Evolutionary conservation across 2,888 invertebrate species (phyloP).

Genomic region (Dryadula phaetusa): DNA sequence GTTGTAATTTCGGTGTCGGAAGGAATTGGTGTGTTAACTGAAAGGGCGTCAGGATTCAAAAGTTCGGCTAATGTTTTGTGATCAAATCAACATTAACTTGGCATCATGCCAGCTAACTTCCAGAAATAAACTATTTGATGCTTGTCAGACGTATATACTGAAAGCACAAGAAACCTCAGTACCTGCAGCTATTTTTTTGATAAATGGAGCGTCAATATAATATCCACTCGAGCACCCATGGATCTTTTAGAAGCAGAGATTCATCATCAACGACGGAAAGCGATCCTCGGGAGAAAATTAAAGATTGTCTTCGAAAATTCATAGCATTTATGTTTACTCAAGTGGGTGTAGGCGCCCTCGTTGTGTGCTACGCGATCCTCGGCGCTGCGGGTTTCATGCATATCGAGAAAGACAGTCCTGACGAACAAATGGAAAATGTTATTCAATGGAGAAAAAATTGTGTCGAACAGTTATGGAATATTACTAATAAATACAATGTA

Average conservation of each 20-base stretch:
- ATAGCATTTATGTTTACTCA: constrained; percentile 97
- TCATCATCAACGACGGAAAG: constrained; percentile 87
- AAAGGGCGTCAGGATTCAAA: constrained; percentile 19
- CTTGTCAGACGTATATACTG: constrained; percentile 47
- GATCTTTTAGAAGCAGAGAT: constrained; percentile 86
- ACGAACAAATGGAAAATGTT: constrained; percentile 79
- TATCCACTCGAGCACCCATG: constrained; percentile 78
- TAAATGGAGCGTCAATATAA: constrained; percentile 70
- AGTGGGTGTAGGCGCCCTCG: constrained; percentile 94
- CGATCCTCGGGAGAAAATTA: constrained; percentile 90
- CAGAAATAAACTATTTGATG: constrained; percentile 64
- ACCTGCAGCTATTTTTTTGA: constrained; percentile 27
- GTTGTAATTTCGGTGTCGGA: not conserved
- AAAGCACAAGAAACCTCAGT: constrained; percentile 39
- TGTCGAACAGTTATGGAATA: constrained; percentile 87
- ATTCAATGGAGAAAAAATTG: constrained; percentile 81
- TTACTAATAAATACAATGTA: constrained; percentile 87
- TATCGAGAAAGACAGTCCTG: constrained; percentile 87
- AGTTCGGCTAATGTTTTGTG: constrained; percentile 54
- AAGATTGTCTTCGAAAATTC: constrained; percentile 93
- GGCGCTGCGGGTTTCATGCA: constrained; percentile 93
- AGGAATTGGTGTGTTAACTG: not conserved
- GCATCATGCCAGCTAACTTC: constrained; percentile 66
- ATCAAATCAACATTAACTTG: constrained; percentile 60
- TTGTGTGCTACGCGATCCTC: constrained; percentile 93